Conservation (phyloP, 2,888 invertebrate species). For the Sialis fuliginosa region DNA sequence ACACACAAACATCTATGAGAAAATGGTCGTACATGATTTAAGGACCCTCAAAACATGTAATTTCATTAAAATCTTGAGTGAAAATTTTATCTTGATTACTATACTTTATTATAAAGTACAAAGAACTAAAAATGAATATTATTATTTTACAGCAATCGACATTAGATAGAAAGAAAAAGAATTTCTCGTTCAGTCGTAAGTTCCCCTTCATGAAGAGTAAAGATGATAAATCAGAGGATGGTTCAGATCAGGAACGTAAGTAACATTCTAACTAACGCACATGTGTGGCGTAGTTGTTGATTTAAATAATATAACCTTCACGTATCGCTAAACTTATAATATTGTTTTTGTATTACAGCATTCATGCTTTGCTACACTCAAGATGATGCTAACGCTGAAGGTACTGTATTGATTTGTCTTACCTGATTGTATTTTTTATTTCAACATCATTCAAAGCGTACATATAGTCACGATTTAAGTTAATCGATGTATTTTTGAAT, state of each 20-base stretch:
- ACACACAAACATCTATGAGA: no score
- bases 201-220: conserved; percentile 99
- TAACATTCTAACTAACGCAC: conserved; percentile 18
- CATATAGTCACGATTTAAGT: no score
- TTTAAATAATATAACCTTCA: neutral
- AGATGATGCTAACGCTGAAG: conserved; percentile 80
- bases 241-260: conserved; percentile 97
- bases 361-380: conserved; percentile 91
- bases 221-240: conserved; percentile 94
- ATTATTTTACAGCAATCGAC: conserved; percentile 60
- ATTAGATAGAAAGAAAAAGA: conserved; percentile 92
- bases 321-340: neutral
- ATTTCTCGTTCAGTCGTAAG: conserved; percentile 93
- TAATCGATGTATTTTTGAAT: no score
- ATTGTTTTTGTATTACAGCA: conserved; percentile 52
- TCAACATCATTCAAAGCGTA: no score
- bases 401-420: conserved; percentile 31
- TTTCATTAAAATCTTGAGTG: no score
- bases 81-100: no score
- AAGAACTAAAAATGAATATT: no score
- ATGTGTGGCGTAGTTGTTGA: neutral
- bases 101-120: no score
- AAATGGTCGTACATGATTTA: no score
- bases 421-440: no score
- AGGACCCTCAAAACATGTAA: no score